These are phyloP conservation scores for Neoitamus cyanurus DNA, from an alignment of 2,888 invertebrate genomes.

Conservation along the genomic window DNA sequence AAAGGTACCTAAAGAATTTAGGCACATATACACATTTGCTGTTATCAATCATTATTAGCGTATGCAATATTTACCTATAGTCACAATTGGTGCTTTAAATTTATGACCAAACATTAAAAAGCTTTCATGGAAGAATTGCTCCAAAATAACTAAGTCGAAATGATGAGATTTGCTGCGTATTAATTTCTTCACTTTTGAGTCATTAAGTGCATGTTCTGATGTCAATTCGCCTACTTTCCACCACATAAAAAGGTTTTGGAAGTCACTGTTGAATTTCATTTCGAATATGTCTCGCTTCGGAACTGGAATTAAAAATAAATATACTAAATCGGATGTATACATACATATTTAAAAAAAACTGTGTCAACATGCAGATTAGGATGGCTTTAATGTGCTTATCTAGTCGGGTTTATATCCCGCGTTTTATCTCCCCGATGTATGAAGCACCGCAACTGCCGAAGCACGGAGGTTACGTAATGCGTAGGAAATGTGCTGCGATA, in stretches of 20 bases:
- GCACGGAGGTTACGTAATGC: too few relatives aligned
- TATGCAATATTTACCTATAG: slow-evolving; percentile 55
- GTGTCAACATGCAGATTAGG: too few relatives aligned
- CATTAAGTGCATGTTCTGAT: slow-evolving; percentile 61
- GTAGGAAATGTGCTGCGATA: too few relatives aligned
- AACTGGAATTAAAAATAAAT: slow-evolving; percentile 55
- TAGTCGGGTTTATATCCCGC: too few relatives aligned
- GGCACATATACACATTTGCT: not conserved
- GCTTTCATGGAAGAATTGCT: slow-evolving; percentile 67
- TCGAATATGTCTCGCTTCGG: slow-evolving; percentile 62
- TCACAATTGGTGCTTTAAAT: slow-evolving; percentile 65
- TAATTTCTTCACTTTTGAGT: slow-evolving; percentile 59
- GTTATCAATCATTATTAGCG: not conserved
- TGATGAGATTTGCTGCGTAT: slow-evolving; percentile 63
- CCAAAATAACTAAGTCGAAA: slow-evolving; percentile 65
- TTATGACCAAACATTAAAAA: slow-evolving; percentile 66
- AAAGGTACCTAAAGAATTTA: slow-evolving; percentile 62
- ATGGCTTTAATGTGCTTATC: too few relatives aligned
- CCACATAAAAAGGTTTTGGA: slow-evolving; percentile 61
- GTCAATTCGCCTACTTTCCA: slow-evolving; percentile 61
- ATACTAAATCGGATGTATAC: too few relatives aligned
- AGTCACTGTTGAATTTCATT: slow-evolving; percentile 62
- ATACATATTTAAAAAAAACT: too few relatives aligned
- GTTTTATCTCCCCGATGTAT: too few relatives aligned
- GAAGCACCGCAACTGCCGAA: too few relatives aligned